Evolutionary conservation across 2,797 vertebrate species (phyloP).

Genomic region (Glyptemys insculpta): DNA sequence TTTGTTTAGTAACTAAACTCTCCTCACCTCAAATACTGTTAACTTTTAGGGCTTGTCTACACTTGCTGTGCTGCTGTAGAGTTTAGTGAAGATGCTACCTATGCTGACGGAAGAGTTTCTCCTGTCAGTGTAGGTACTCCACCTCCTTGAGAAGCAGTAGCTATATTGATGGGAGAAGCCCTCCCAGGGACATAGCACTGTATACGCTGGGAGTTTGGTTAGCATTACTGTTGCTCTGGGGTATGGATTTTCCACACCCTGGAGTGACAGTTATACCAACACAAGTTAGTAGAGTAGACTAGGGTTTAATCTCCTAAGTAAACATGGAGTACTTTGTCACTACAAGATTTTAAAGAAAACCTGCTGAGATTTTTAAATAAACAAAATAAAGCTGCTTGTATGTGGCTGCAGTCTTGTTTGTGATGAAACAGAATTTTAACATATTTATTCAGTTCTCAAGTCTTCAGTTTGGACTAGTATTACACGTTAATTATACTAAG

Average conservation of each 20-base stretch:
- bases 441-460: not conserved
- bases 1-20: not conserved
- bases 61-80: not conserved
- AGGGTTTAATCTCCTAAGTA: not conserved
- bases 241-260: not conserved
- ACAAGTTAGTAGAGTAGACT: not conserved
- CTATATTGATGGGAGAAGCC: not conserved
- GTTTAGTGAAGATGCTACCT: not conserved
- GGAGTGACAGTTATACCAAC: not conserved
- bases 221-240: not conserved
- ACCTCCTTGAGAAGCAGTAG: not conserved
- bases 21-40: not conserved
- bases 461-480: not conserved
- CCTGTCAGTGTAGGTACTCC: not conserved
- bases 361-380: not conserved
- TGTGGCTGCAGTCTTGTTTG: not conserved
- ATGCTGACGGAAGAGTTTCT: not conserved
- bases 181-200: no score
- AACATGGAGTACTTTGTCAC: not conserved
- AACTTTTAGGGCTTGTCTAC: not conserved
- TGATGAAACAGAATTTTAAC: no score
- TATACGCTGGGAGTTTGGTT: not conserved
- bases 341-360: not conserved
- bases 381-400: not conserved
- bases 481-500: not conserved